phyloP scores from a whole-genome alignment of 2,797 vertebrate species.

The Manis javanica region DNA sequence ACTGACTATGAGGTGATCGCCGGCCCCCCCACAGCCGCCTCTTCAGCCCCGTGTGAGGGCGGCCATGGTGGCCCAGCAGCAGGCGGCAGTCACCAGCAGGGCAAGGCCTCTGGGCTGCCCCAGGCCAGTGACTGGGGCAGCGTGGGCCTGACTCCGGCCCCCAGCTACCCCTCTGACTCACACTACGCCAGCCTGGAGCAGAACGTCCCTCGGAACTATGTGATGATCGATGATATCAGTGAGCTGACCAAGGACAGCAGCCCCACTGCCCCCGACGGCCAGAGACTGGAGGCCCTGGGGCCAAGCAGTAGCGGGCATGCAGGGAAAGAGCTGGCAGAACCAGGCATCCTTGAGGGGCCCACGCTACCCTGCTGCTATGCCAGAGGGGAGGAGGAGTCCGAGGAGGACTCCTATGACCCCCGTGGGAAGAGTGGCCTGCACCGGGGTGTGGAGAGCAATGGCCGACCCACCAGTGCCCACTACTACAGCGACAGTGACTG shows the following conservation, averaged over 20 bases:
- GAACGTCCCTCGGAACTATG: conserved; percentile 97
- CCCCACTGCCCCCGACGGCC: conserved; percentile 87
- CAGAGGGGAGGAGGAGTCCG: conserved; percentile 94
- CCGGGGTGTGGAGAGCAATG: conserved; percentile 91
- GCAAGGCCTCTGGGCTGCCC: conserved; percentile 90
- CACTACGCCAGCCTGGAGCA: conserved; percentile 97
- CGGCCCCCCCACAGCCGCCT: conserved; percentile 90
- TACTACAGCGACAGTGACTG: conserved; percentile 93
- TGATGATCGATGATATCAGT: conserved; percentile 99
- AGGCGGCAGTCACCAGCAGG: conserved; percentile 92
- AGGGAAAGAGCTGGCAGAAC: conserved; percentile 87
- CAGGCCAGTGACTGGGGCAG: conserved; percentile 89
- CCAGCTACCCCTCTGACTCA: conserved; percentile 93
- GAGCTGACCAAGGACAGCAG: conserved; percentile 97
- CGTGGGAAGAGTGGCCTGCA: conserved; percentile 91
- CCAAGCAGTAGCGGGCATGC: conserved; percentile 87
- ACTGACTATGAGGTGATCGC: conserved; percentile 98
- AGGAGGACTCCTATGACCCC: conserved; percentile 95
- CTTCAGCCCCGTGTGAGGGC: conserved; percentile 91
- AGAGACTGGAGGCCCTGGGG: conserved; percentile 89
- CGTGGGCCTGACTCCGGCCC: conserved; percentile 90
- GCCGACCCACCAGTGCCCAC: conserved; percentile 91
- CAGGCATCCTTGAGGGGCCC: conserved; percentile 88
- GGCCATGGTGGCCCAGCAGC: conserved; percentile 88
- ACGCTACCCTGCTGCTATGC: conserved; percentile 90